phyloP scores from a whole-genome alignment of 1,140 invertebrate species.

The Lepidurus apus region DNA sequence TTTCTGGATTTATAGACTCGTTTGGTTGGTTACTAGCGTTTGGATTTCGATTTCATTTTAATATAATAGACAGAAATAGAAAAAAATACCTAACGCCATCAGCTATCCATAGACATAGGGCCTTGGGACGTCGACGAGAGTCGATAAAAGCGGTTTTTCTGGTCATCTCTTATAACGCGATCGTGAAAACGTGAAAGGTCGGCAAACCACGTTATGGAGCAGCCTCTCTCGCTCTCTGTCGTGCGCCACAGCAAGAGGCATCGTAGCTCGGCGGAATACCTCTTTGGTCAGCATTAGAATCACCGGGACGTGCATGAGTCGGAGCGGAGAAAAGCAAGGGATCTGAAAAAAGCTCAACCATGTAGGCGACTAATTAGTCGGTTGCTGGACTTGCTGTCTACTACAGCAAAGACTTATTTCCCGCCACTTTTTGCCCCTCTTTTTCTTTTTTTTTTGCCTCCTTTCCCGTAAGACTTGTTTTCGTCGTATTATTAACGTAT shows the following conservation, averaged over 20 bases:
- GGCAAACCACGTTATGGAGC: not conserved
- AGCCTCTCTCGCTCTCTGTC: not conserved
- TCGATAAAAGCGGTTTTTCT: slow-evolving; percentile 6
- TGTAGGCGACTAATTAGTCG: slow-evolving; percentile 18
- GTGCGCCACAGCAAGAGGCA: not conserved
- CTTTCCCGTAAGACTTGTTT: not conserved
- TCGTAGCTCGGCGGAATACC: not conserved
- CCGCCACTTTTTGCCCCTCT: not conserved
- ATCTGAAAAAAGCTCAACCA: not conserved
- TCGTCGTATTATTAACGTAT: not conserved
- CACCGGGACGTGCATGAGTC: not conserved
- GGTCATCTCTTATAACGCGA: not conserved
- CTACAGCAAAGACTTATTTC: not conserved
- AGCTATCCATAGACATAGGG: not conserved
- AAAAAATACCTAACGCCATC: not conserved
- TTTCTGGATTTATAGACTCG: not conserved
- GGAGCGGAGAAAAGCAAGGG: slow-evolving; percentile 11
- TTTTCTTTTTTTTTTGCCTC: not conserved
- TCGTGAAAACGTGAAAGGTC: not conserved
- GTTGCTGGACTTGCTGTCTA: not conserved
- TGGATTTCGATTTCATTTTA: not conserved
- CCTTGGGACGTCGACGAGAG: not conserved
- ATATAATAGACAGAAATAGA: not conserved
- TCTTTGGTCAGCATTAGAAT: not conserved
- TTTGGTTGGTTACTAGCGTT: not conserved